Base-by-base conservation (phyloP, 1,140 invertebrate genomes). In the Eciton burchellii region DNA sequence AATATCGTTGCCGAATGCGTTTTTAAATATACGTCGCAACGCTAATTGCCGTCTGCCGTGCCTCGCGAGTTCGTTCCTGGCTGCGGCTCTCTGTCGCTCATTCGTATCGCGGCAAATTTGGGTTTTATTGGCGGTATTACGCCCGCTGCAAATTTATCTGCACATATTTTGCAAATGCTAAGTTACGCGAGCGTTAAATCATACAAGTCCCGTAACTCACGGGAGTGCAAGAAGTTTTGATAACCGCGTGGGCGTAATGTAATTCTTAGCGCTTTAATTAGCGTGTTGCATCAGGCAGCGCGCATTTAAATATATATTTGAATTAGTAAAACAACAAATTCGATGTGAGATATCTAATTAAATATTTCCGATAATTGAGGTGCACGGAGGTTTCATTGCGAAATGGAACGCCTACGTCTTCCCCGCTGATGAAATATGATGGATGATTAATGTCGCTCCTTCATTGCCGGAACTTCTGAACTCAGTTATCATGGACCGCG, bases 1-100 rank as follows among this genome's bases (percentile, higher is more conserved):
- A 77, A 68, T 77, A 56, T 77, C 49, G 26, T 1, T 26, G 21
- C 68, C 21, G 66, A 77, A 68, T 66, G 62, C 60, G 35, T 68
- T 77, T 77, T 77, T 77, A 68, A 77, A 68, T 68, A 56, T 3
- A 21, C 16, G 16, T 56, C 35, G 19, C 47, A 26, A 2, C 6
- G 21, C 29, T 43, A 66, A 12, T 21, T 16, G n/a, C 29, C 35
- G 24, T 19, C 21, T 43, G 19, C 66, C 62, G 35, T 1, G n/a
- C 11, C 24, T 66, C 16, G 3, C 35, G 35, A 35, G 2, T 35
- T 35, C 35, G 35, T 35, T 35, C 35, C 35, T 35, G 2, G 6
- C 6, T 35, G 35, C 35, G 6, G 35, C 2, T 35, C 35, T 6
- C 6, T 35, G 35, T 35, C 35, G 6, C 6, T 35, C 35, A 35